Base-by-base conservation (phyloP, 2,888 invertebrate species). In the Scaptomyza caliginosa region DNA sequence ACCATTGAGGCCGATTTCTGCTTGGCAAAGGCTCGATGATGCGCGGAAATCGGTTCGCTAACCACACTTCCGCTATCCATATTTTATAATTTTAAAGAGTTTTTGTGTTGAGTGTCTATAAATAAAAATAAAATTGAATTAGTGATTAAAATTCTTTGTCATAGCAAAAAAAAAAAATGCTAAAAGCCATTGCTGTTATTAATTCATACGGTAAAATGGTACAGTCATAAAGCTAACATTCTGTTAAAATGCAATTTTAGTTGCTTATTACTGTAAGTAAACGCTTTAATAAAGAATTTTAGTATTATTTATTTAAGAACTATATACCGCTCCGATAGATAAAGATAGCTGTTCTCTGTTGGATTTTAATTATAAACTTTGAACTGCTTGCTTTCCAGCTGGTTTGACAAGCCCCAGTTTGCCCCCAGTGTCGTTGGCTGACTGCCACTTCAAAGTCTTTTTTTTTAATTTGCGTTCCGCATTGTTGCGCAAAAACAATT, bases 1-100 rank as follows among this genome's bases (percentile, higher is more conserved):
- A 91, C 91, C 91, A 91, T 91, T 74, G 91, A 91, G 55, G 90
- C 88, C 34, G 91, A 91, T 71, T 91, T 91, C 76, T 91, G 91
- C 68, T 91, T 91, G 62, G 90, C 79, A 74, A 90, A 91, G 54
- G 90, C 90, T 67, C 91, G 89, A 86, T 90, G 90, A 85, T 91
- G 89, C 72, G 90, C 88, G 57, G 89, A 89, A 75, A 91, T 90
- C 43, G 91, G 91, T 83, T 91, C 91, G 70, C 91, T 91, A 69
- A 88, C 88, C 70, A 91, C 90, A 72, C 91, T 91, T 69, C 90
- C 91, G 60, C 79, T 67, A 63, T 91, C 90, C 91, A 91, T n/a
- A n/a, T 91, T 57, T 74, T 86, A 40, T 23, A 46, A 43, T 30
- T 32, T 16, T 24, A 10, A 19, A 17, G 21, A 13, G 19, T 10